A percentile compares a stretch with the other conserved stretches of the same genome.
Conservation (phyloP, 1,140 invertebrate species). For the Stegodyphus mimosarum region DNA sequence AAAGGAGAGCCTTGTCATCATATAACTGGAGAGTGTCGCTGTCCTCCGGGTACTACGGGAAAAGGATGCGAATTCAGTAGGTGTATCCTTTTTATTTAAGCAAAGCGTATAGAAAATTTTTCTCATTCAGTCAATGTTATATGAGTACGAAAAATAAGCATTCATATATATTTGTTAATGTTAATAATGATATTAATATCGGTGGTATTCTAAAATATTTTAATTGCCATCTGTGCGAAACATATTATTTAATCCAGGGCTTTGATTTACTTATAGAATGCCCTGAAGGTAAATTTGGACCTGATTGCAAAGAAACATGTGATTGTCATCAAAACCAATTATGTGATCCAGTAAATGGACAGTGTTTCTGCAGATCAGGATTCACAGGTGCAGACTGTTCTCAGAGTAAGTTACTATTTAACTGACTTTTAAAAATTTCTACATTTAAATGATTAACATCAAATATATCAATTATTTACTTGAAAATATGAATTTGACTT, state of each 20-base stretch:
- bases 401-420: conserved; percentile 13
- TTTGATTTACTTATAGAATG: conserved; percentile 33
- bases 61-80: conserved; percentile 77
- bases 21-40: conserved; percentile 85
- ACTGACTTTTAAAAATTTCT: too few species aligned
- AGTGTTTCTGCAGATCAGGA: conserved; percentile 78
- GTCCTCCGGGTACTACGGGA: conserved; percentile 86
- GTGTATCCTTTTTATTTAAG: background rate
- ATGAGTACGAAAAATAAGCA: too few species aligned
- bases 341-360: conserved; percentile 79
- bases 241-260: background rate
- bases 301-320: conserved; percentile 57
- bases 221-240: too few species aligned
- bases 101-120: too few species aligned
- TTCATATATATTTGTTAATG: too few species aligned
- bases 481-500: too few species aligned
- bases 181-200: too few species aligned
- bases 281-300: conserved; percentile 61
- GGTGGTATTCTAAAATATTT: too few species aligned
- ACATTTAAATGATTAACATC: too few species aligned
- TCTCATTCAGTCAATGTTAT: too few species aligned
- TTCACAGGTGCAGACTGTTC: conserved; percentile 47
- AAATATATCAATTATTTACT: too few species aligned
- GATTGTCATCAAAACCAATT: conserved; percentile 53
- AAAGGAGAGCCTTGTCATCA: conserved; percentile 79